phyloP scores from a whole-genome alignment of 1,140 invertebrate genomes.

The Drosophila mojavensis region DNA sequence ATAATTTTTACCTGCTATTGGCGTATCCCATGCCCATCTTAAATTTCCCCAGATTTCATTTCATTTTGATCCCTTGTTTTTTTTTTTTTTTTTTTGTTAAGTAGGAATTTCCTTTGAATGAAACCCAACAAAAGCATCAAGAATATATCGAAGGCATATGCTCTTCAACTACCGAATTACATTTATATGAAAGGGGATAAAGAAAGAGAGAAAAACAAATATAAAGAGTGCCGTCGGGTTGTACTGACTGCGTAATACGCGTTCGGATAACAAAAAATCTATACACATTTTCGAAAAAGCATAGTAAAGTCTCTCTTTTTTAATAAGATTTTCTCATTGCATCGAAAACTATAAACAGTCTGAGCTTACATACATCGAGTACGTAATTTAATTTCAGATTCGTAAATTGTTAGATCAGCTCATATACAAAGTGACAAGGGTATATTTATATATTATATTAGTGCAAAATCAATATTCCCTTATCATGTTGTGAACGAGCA shows the following conservation, averaged over 20 bases:
- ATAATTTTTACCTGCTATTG: conserved; percentile 8
- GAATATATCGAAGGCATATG: conserved; percentile 21
- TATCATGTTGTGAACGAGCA: neutral
- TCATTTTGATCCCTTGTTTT: conserved; percentile 6
- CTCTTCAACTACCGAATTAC: conserved; percentile 36
- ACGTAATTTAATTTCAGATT: no score
- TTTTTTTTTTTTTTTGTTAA: neutral
- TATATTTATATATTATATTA: no score
- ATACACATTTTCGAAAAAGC: no score
- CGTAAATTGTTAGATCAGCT: no score
- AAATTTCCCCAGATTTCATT: conserved; percentile 38
- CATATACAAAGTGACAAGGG: no score
- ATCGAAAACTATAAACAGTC: no score
- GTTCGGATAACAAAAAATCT: no score
- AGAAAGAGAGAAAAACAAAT: neutral
- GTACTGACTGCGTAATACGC: no score
- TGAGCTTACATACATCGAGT: no score
- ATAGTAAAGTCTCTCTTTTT: no score
- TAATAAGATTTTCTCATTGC: no score
- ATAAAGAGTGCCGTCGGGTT: no score
- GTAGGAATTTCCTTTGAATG: conserved; percentile 37
- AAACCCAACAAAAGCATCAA: conserved; percentile 45
- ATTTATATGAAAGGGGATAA: conserved; percentile 11
- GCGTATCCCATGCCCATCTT: conserved; percentile 24
- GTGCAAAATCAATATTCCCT: neutral